These are phyloP conservation scores for Frankliniella fusca DNA, from an alignment of 2,888 invertebrate species.

Conservation along the genomic window DNA sequence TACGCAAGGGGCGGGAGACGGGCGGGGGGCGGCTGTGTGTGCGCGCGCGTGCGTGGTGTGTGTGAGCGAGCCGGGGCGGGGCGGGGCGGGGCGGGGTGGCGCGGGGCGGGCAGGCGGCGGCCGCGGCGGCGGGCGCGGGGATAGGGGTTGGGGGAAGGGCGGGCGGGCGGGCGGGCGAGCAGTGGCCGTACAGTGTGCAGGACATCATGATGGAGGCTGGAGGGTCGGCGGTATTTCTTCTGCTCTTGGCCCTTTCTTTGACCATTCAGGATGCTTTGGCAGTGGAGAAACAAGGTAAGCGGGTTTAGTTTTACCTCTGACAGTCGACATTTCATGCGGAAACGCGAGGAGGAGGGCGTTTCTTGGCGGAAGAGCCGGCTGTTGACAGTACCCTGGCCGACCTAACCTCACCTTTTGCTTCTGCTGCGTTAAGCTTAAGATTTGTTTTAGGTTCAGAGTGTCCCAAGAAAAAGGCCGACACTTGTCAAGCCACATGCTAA, in stretches of 20 bases:
- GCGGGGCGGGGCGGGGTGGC: too few species aligned
- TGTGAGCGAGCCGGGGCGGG: background rate
- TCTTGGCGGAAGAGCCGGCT: background rate
- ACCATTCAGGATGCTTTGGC: background rate
- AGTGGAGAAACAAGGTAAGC: background rate
- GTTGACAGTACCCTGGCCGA: background rate
- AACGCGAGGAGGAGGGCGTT: background rate
- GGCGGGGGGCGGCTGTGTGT: background rate
- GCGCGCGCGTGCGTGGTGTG: background rate
- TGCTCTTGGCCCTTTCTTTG: background rate
- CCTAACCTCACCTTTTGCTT: background rate
- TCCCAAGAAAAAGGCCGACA: too few species aligned
- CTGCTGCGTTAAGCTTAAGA: too few species aligned
- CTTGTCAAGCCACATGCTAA: too few species aligned
- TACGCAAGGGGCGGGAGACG: background rate
- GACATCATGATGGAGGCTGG: slow-evolving; percentile 4
- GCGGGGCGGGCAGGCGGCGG: background rate
- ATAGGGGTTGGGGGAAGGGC: too few species aligned
- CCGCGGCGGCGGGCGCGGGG: too few species aligned
- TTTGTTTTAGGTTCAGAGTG: too few species aligned
- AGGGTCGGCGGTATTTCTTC: background rate
- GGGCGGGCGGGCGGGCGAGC: too few species aligned
- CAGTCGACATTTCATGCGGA: background rate
- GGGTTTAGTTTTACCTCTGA: background rate
- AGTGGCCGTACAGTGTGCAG: background rate